Evolutionary conservation across 2,113 vertebrate genomes (phyloP).

Genomic region (Psittacus erithacus): DNA sequence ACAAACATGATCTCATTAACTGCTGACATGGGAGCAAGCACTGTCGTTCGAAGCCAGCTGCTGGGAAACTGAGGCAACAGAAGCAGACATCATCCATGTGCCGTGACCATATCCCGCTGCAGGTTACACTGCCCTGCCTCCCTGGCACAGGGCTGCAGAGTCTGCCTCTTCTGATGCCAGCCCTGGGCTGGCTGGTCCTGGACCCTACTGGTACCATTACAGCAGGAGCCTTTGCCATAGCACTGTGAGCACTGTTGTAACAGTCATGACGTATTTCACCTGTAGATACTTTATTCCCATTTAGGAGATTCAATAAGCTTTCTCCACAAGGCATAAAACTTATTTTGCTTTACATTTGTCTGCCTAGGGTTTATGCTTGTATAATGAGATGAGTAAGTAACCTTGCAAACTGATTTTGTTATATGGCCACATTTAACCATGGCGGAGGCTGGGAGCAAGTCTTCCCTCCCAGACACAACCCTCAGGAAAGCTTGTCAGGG

Average conservation of each 20-base stretch:
- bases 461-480: neutral
- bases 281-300: neutral
- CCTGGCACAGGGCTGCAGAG: neutral
- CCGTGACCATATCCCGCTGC: fast-evolving
- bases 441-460: neutral
- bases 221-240: neutral
- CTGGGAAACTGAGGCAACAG: slow-evolving; percentile 35
- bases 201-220: neutral
- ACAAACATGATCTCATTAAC: neutral
- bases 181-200: neutral
- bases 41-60: neutral
- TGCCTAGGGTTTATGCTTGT: slow-evolving; percentile 6
- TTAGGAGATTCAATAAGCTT: neutral
- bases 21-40: neutral
- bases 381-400: slow-evolving; percentile 67
- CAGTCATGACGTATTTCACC: fast-evolving
- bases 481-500: neutral
- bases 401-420: slow-evolving; percentile 35
- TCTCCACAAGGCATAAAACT: slow-evolving; percentile 14
- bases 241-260: neutral
- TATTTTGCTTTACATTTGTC: slow-evolving; percentile 29
- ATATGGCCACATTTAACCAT: neutral
- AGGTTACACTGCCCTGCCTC: neutral
- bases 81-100: neutral
- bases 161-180: neutral